Base-by-base conservation (phyloP, 2,113 vertebrate genomes). In the Ailurus styani region DNA sequence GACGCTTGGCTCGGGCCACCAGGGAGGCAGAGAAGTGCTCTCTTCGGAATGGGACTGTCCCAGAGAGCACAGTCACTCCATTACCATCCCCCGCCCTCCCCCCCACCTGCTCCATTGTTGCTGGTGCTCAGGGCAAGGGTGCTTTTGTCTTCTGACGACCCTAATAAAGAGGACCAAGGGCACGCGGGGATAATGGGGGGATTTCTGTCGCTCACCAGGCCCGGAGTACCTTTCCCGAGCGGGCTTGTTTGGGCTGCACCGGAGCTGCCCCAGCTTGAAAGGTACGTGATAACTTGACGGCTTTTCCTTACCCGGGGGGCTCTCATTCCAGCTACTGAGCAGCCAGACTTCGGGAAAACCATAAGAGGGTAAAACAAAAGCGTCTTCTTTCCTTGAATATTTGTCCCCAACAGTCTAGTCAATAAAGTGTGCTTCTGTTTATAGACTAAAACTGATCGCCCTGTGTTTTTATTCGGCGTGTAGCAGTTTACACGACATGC, bases 401-500 rank as follows among this genome's bases (percentile, higher is more conserved):
- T 60, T 68, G 54, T 40, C 57, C 68, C 83, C 27, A 23, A 34
- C 5, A 23, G 40, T 31, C 37, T n/a, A 29, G 42, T 37, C 86
- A 94, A 57, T 47, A 37, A 40, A 62, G 40, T 7, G 3, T 40
- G 18, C 7, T 29, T 29, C 55, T 2, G 29, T 42, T n/a, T 27
- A 55, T 8, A 29, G 75, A 29, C 20, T 23, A 18, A n/a, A 55
- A 50, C 31, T 10, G 4, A n/a, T 54, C 4, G 0, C 14, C 11
- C 66, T 7, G 1, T 1, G 0, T n/a, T 29, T 72, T 40, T 9
- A 7, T 5, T 20, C 37, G 27, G 27, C 52, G 11, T 7, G 3
- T 2, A 8, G 15, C 37, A 5, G 4, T 42, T 31, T 3, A 13
- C 60, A 34, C 0, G 25, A 8, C 23, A n/a, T 15, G 21, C 47